These are phyloP conservation scores for Caretta caretta DNA, from an alignment of 2,113 vertebrate genomes.

Conservation along the genomic window DNA sequence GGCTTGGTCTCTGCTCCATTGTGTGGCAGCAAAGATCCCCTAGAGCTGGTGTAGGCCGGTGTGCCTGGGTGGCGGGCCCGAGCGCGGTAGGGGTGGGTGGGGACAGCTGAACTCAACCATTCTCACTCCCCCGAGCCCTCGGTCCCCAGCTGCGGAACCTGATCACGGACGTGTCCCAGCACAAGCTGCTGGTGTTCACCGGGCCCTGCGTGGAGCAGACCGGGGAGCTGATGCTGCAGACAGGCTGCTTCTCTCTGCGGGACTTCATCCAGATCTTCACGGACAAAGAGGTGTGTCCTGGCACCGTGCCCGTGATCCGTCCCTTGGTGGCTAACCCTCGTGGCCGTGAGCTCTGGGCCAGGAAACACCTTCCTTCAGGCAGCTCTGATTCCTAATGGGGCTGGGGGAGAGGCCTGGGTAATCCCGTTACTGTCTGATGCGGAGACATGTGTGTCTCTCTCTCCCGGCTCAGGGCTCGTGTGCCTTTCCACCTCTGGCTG, in stretches of 20 bases:
- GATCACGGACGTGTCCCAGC: conserved; percentile 82
- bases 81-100: accelerated
- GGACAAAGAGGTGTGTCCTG: conserved; percentile 85
- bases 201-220: conserved; percentile 90
- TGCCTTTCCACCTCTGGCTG: too few relatives aligned
- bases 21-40: neutral
- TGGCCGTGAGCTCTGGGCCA: too few relatives aligned
- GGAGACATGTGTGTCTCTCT: neutral
- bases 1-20: neutral
- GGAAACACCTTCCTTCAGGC: neutral
- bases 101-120: neutral
- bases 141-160: conserved; percentile 87
- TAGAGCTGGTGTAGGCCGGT: neutral
- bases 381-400: neutral
- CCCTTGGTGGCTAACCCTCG: neutral
- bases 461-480: neutral
- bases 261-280: conserved; percentile 90
- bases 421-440: accelerated
- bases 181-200: conserved; percentile 91
- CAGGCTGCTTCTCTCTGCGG: conserved; percentile 84
- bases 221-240: conserved; percentile 91
- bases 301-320: neutral
- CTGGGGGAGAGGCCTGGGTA: neutral
- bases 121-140: neutral
- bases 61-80: too few relatives aligned